Evolutionary conservation across 2,113 vertebrate species (phyloP), one percentile per base, ranked within the genome.

Genomic region (Trachemys scripta): DNA sequence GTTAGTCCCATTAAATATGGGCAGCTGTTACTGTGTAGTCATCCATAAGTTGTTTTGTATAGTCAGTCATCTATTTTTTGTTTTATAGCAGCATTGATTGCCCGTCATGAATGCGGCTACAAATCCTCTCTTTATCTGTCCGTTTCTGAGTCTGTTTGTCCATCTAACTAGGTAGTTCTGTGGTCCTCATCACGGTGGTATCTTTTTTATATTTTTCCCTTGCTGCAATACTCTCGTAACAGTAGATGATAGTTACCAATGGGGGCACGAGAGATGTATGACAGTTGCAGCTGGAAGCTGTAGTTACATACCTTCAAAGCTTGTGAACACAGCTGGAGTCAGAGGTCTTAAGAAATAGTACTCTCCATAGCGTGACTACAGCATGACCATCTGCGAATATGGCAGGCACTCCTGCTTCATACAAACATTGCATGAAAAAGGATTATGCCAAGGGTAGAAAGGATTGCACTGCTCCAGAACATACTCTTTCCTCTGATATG

Each of bases 271-370:
- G 85, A 56, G 8, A 27, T 20, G 76, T 62, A 78, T 57, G 82
- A n/a, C 56, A 69, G 27, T 4, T 54, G 51, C 20, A 92, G 51
- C 45, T 82, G 59, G 49, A 90, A 92, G 65, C 1, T 2, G 56
- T 1, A 89, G n/a, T 54, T 47, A 88, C 93, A 86, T 47, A 88
- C 20, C 45, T 82, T 89, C 5, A 38, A 25, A 78, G 8, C n/a
- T 1, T 29, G 72, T 94, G 56, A 84, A 78, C 76, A 85, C 92
- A 88, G 5, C 2, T 87, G n/a, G 89, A 92, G 27, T 12, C 56
- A 50, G 84, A 92, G 4, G 38, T 82, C 80, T 72, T 94, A 85
- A 45, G 45, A 96, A 94, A 93, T 50, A 0, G 35, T 42, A 22
- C 56, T 24, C 19, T 29, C 51, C 5, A 49, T 31, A 84, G 94